Evolutionary conservation across 2,888 invertebrate genomes (phyloP), one percentile per base, ranked within the genome.

Genomic region (Omphaloscelis lunosa): DNA sequence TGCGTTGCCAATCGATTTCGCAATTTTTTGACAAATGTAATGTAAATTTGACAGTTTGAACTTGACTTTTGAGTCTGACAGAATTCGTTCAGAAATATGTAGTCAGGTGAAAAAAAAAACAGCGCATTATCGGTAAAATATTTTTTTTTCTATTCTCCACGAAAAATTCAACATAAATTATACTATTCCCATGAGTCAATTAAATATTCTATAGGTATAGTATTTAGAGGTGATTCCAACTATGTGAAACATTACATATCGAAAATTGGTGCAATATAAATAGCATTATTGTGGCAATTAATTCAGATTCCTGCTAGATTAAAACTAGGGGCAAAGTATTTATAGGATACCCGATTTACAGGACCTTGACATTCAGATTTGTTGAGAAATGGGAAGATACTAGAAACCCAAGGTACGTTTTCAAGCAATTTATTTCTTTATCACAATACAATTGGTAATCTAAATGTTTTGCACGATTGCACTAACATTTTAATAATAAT

Each of bases 391-490:
- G 51, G 20, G 20, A 51, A 20, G 20, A 51, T 51, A 51, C 9
- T 27, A 68, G 4, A 72, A 27, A 72, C 34, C n/a, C 27, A 58
- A 0, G 0, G 59, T 34, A 79, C n/a, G 63, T 86, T 89, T 89
- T 85, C 51, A 72, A 76, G 68, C 27, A 56, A n/a, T 86, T 82
- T 86, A 74, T 77, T 92, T 86, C 89, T 92, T 93, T 94, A 94
- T 88, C 90, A 93, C 91, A 92, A 92, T 91, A 92, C 86, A 88
- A 75, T 88, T 90, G 89, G 89, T 87, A 87, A 88, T 90, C 95
- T 95, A 95, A 90, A 86, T 71, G 74, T 83, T 83, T 77, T 83
- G 77, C 83, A 82, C 45, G 56, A 83, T 75, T 72, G 75, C 79
- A 79, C 83, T 86, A 83, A 68, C 69, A 77, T 79, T 78, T 79